A percentile compares a stretch with the other conserved stretches of the same genome.
Evolutionary conservation across 2,888 invertebrate species (phyloP).

Genomic region (Endomychus coccineus): DNA sequence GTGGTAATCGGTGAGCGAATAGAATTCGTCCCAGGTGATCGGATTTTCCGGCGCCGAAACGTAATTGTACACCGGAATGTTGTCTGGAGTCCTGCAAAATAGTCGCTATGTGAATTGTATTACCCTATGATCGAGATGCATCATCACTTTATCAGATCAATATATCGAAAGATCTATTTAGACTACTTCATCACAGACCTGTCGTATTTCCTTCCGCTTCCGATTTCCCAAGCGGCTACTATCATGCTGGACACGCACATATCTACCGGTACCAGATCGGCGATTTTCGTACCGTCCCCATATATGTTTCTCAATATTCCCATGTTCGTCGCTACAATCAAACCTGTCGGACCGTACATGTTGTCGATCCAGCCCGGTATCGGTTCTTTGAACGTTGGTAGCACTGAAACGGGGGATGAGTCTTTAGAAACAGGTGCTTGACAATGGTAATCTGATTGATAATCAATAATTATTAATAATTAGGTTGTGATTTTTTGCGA

Average conservation of each 20-base stretch:
- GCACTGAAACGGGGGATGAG: too few relatives aligned
- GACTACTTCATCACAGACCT: conserved; percentile 1
- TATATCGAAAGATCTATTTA: too few relatives aligned
- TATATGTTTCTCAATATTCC: conserved; percentile 54
- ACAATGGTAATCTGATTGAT: too few relatives aligned
- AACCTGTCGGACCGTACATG: conserved; percentile 58
- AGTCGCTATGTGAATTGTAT: not conserved
- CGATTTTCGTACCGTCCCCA: conserved; percentile 45
- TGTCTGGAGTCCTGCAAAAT: conserved; percentile 19
- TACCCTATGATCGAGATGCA: too few relatives aligned
- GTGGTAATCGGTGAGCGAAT: conserved; percentile 45
- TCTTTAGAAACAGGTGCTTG: too few relatives aligned
- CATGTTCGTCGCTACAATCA: conserved; percentile 44
- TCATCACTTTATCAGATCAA: too few relatives aligned
- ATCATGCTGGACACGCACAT: conserved; percentile 55
- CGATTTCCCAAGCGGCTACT: conserved; percentile 49
- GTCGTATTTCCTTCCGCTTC: conserved; percentile 1
- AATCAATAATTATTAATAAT: too few relatives aligned
- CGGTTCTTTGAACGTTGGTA: conserved; percentile 41
- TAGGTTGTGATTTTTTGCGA: too few relatives aligned
- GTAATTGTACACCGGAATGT: conserved; percentile 69
- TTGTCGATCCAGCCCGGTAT: conserved; percentile 61
- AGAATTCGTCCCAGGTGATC: conserved; percentile 71
- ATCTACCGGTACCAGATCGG: conserved; percentile 63
- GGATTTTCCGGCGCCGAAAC: conserved; percentile 70